phyloP scores from a whole-genome alignment of 2,797 vertebrate genomes.

The Anguilla anguilla region DNA sequence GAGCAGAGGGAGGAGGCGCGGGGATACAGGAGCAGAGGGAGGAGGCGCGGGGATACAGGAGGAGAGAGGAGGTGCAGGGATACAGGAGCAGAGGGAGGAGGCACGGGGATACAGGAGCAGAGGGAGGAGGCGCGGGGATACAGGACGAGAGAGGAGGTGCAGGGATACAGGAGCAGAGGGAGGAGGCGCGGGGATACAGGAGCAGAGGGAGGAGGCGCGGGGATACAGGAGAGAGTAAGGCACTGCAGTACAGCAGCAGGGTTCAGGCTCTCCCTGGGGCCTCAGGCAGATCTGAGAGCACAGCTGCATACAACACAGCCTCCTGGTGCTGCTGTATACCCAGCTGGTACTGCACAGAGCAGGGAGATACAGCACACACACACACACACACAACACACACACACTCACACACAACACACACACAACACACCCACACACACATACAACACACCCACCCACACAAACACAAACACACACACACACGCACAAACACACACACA shows the following conservation, averaged over 20 bases:
- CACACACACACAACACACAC: background rate
- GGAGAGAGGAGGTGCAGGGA: background rate
- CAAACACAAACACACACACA: background rate
- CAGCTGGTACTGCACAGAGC: background rate
- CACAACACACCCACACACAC: background rate
- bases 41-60: background rate
- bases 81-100: too few relatives aligned
- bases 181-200: too few relatives aligned
- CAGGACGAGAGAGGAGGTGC: too few relatives aligned
- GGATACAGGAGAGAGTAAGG: background rate
- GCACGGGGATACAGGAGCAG: too few relatives aligned
- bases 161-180: too few relatives aligned
- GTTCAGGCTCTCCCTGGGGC: background rate
- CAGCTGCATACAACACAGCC: background rate
- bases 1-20: background rate
- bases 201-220: too few relatives aligned
- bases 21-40: too few relatives aligned
- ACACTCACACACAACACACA: background rate
- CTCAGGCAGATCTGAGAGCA: background rate
- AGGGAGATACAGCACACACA: background rate
- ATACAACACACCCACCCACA: too few relatives aligned
- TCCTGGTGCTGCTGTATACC: background rate
- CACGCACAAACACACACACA: background rate
- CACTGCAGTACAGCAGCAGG: background rate
- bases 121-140: too few relatives aligned